phyloP scores from a whole-genome alignment of 2,888 invertebrate genomes.

The Erebia aethiops region DNA sequence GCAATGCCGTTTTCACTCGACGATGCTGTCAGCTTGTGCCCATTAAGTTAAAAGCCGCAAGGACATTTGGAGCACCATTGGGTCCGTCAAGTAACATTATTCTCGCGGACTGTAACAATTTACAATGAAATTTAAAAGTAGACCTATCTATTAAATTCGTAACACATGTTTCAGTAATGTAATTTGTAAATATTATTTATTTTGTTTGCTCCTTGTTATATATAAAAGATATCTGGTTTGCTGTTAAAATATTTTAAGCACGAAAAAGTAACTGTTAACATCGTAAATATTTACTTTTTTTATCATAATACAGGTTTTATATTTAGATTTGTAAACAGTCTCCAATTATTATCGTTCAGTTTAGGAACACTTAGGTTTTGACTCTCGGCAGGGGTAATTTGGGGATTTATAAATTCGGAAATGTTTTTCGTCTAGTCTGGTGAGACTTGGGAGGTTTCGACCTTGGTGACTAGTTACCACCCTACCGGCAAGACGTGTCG shows the following conservation, averaged over 20 bases:
- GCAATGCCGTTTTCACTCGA: no score
- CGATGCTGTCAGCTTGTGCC: no score
- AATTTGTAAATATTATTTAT: constrained; percentile 8
- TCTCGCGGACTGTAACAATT: background rate
- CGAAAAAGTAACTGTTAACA: constrained; percentile 28
- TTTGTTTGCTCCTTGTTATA: background rate
- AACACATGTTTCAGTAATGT: constrained; percentile 4
- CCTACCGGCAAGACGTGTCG: no score
- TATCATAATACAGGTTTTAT: constrained; percentile 32
- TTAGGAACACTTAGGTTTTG: background rate
- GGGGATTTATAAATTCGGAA: no score
- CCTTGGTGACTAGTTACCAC: no score
- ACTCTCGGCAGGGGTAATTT: no score
- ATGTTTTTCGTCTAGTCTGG: no score
- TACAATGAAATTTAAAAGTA: background rate
- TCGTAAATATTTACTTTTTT: constrained; percentile 38
- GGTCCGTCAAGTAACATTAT: background rate
- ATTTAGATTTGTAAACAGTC: constrained; percentile 37
- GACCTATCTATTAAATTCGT: background rate
- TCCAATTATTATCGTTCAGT: background rate
- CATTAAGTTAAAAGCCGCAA: no score
- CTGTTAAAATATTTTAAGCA: constrained; percentile 7
- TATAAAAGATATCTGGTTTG: no score
- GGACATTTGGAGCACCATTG: background rate
- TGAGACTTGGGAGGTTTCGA: no score